Evolutionary conservation across 2,888 invertebrate species (phyloP), one percentile per base, ranked within the genome.

Genomic region (Scaptodrosophila latifasciaeformis): DNA sequence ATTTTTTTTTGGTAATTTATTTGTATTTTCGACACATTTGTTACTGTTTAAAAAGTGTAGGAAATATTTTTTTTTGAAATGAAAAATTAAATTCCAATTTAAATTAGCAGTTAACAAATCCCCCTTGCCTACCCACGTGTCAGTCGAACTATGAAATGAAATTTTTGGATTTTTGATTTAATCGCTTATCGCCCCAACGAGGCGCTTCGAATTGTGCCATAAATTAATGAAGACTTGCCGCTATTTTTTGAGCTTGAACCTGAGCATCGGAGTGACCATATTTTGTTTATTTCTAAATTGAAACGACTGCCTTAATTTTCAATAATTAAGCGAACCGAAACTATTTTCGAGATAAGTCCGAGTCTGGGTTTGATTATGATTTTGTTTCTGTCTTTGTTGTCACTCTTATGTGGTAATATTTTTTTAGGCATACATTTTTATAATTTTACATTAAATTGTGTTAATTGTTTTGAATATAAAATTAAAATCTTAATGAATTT

Each of bases 181-280:
- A 2, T 0, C 21, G 49, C 62, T 79, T 76, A 76, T 75, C 43
- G 10, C 34, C 30, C 15, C 21, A 2, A n/a, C 17, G 24, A 43
- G 24, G 24, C 77, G 57, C 59, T 59, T 34, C 34, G 19, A 50
- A 50, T 35, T 37, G 47, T 59, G 61, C 57, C 67, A 72, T 75
- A 72, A 79, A 77, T 79, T 31, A n/a, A 7, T 47, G n/a, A n/a
- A n/a, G n/a, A n/a, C 43, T 49, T 65, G 60, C 17, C 15, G 55
- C 59, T n/a, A n/a, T 49, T 27, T 50, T 37, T 57, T 72, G 65
- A 61, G 76, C 74, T 75, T 75, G 76, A 74, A 71, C 76, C 77
- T 54, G 48, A 39, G 50, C 46, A 10, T 12, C 27, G 12, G 31
- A 49, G 59, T 53, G 54, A 58, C 49, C 50, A 54, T 61, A 61